Evolutionary conservation across 2,888 invertebrate genomes (phyloP), one percentile per base, ranked within the genome.

Genomic region (Drosophila suboccidentalis): DNA sequence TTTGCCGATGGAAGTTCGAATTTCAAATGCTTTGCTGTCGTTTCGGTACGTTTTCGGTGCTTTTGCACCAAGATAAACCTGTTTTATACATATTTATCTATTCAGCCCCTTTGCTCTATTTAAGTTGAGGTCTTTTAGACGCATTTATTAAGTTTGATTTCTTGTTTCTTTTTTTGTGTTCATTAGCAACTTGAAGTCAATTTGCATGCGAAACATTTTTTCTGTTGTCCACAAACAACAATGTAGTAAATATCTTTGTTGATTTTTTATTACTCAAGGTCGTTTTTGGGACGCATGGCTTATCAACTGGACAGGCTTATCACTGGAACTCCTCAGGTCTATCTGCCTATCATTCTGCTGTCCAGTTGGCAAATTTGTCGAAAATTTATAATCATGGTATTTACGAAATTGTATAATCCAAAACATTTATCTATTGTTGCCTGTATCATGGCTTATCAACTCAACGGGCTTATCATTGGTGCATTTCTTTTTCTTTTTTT

Each of bases 181-280:
- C 29, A 70, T 75, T 71, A 66, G 44, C 65, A 58, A 47, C 61
- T 39, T 39, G 4, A 38, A 43, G 10, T 38, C 53, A 68, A 76
- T 76, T 75, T 76, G 75, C 64, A 76, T 76, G 57, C 61, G 43
- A 71, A 63, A 71, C 62, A 22, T 38, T 66, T 71, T 66, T 68
- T 44, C 55, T 71, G 64, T 39, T 32, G 26, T 19, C 19, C 63
- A 29, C 54, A 51, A 50, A 26, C n/a, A 69, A 69, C 58, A 47
- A 60, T 49, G 59, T 43, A 53, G 54, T 13, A 75, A 61, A 66
- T 47, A 55, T 32, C 11, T 47, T 62, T 69, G 68, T 69, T 72
- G 58, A 38, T 38, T 58, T 67, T 77, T 77, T 74, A 74, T 77
- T 77, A 60, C 49, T 38, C 78, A 78, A 78, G 78, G 78, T 74